Conservation (phyloP, 2,113 vertebrate species). For the Spizaetus ornatus region DNA sequence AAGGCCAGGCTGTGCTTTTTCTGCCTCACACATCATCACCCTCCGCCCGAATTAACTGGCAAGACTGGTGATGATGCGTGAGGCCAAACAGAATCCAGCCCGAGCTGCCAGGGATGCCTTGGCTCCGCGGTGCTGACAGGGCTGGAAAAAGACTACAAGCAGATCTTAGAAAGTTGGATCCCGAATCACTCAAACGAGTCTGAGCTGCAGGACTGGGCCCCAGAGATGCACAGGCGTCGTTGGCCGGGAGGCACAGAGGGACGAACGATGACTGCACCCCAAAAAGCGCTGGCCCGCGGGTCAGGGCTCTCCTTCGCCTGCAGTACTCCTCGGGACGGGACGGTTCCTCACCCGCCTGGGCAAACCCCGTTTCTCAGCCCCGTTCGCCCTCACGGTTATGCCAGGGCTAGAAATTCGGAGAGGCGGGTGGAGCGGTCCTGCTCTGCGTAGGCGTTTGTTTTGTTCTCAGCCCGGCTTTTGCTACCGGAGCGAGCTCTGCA, state of each 20-base stretch:
- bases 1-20: slow-evolving; percentile 47
- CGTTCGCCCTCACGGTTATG: fast-evolving
- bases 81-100: slow-evolving; percentile 55
- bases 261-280: fast-evolving
- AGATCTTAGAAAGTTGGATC: background rate
- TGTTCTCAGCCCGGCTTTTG: background rate
- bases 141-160: background rate
- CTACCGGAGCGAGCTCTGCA: background rate
- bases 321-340: background rate
- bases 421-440: background rate
- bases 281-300: background rate
- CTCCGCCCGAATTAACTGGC: slow-evolving; percentile 17
- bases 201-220: background rate
- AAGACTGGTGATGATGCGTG: slow-evolving; percentile 56
- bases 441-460: background rate
- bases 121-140: slow-evolving; percentile 41
- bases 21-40: slow-evolving; percentile 62
- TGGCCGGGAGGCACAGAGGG: background rate
- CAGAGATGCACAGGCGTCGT: fast-evolving
- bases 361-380: background rate
- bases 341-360: background rate
- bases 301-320: background rate
- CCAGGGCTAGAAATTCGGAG: background rate
- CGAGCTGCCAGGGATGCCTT: slow-evolving; percentile 48
- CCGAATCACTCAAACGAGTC: fast-evolving